Conservation (phyloP, 2,797 vertebrate species). For the Adrianichthys oophorus region DNA sequence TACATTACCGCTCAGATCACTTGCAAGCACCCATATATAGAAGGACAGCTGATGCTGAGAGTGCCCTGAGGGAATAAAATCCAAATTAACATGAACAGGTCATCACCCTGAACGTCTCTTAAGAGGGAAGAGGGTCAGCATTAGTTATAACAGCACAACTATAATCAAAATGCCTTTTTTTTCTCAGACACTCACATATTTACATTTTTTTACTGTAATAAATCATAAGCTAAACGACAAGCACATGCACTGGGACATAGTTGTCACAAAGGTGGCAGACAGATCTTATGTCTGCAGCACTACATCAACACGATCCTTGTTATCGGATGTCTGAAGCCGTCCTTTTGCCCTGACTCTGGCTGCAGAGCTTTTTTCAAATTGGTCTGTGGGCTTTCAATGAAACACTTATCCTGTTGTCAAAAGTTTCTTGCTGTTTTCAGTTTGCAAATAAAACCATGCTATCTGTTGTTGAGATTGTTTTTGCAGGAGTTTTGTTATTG, state of each 20-base stretch:
- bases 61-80: constrained; percentile 47
- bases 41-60: constrained; percentile 53
- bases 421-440: no score
- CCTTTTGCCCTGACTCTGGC: constrained; percentile 45
- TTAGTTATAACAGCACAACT: not conserved
- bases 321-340: constrained; percentile 49
- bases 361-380: constrained; percentile 30
- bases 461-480: no score
- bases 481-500: no score
- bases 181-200: no score
- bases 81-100: constrained; percentile 54
- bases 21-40: constrained; percentile 61
- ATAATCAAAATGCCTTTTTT: no score
- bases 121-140: constrained; percentile 24
- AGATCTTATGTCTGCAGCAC: constrained; percentile 17
- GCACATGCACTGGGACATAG: constrained; percentile 17
- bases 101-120: constrained; percentile 36
- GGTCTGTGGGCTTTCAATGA: constrained; percentile 5
- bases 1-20: constrained; percentile 53
- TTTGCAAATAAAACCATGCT: no score
- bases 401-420: no score
- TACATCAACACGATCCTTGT: constrained; percentile 53
- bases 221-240: no score
- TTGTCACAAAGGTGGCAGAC: constrained; percentile 30
- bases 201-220: no score